These are phyloP conservation scores for Philypnodon macrostomus DNA, from an alignment of 2,797 vertebrate species.

Conservation along the genomic window DNA sequence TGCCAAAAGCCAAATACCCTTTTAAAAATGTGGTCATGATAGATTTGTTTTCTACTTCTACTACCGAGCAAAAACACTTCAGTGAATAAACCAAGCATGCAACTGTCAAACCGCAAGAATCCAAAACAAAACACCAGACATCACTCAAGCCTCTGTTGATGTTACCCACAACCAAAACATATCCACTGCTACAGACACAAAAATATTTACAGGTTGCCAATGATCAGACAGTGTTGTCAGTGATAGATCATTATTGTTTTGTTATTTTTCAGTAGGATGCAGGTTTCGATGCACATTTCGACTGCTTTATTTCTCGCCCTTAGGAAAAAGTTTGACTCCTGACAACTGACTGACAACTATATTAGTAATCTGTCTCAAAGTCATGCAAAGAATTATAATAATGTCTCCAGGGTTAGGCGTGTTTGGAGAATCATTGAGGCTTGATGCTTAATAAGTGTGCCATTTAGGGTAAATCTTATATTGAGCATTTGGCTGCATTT, in stretches of 20 bases:
- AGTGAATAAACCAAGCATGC: slow-evolving; percentile 41
- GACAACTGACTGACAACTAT: slow-evolving; percentile 31
- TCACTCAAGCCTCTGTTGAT: slow-evolving; percentile 33
- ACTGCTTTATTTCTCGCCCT: slow-evolving; percentile 18
- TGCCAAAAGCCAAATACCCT: neutral
- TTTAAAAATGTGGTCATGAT: slow-evolving; percentile 18
- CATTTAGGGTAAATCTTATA: slow-evolving; percentile 24
- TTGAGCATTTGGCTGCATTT: too few species aligned
- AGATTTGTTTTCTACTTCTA: slow-evolving; percentile 23
- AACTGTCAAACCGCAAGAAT: slow-evolving; percentile 51
- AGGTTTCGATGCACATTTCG: slow-evolving; percentile 17
- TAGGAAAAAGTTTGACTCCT: slow-evolving; percentile 26
- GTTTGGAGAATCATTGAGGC: neutral
- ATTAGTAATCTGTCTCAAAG: slow-evolving; percentile 15
- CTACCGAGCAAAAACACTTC: slow-evolving; percentile 13
- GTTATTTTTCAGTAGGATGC: slow-evolving; percentile 12
- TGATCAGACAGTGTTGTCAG: neutral
- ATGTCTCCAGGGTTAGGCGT: slow-evolving; percentile 14
- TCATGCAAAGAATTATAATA: slow-evolving; percentile 24
- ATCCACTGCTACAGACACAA: slow-evolving; percentile 4
- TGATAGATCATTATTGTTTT: slow-evolving; percentile 12
- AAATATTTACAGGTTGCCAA: slow-evolving; percentile 5
- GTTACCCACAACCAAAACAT: neutral
- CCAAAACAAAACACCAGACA: slow-evolving; percentile 47
- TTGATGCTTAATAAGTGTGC: slow-evolving; percentile 8